Percentiles rank a stretch among this genome's conserved stretches.
Conservation (phyloP, 1,140 invertebrate genomes). For the Apis cerana region DNA sequence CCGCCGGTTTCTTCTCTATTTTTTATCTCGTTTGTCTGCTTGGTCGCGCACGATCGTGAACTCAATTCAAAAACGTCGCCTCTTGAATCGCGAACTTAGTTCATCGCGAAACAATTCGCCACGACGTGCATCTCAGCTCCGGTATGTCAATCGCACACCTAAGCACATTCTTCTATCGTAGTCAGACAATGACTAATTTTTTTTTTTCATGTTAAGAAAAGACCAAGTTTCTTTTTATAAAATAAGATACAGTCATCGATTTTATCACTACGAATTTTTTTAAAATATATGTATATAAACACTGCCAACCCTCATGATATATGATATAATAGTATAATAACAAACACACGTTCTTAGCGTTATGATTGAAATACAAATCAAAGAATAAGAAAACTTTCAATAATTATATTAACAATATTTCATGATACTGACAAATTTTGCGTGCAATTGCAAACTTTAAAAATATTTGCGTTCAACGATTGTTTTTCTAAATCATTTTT, state of each 20-base stretch:
- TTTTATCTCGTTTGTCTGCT: conserved; percentile 3
- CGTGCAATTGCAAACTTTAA: neutral
- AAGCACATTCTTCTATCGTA: conserved; percentile 1
- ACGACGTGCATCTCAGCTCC: conserved; percentile 13
- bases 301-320: too few relatives aligned
- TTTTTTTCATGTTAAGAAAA: neutral
- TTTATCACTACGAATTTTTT: too few relatives aligned
- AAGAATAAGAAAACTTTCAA: neutral
- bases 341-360: neutral
- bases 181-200: neutral
- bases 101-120: conserved; percentile 26
- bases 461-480: neutral
- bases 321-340: too few relatives aligned
- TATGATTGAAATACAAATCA: neutral
- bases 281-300: too few relatives aligned
- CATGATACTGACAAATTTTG: neutral
- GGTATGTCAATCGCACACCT: conserved; percentile 31
- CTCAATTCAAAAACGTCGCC: neutral
- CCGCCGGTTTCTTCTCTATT: conserved; percentile 31
- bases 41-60: neutral
- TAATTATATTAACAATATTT: neutral
- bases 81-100: conserved; percentile 39
- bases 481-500: neutral
- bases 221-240: neutral
- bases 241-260: too few relatives aligned